Evolutionary conservation across 2,113 vertebrate genomes (phyloP), one percentile per base, ranked within the genome.

Genomic region (Cyanoderma ruficeps): DNA sequence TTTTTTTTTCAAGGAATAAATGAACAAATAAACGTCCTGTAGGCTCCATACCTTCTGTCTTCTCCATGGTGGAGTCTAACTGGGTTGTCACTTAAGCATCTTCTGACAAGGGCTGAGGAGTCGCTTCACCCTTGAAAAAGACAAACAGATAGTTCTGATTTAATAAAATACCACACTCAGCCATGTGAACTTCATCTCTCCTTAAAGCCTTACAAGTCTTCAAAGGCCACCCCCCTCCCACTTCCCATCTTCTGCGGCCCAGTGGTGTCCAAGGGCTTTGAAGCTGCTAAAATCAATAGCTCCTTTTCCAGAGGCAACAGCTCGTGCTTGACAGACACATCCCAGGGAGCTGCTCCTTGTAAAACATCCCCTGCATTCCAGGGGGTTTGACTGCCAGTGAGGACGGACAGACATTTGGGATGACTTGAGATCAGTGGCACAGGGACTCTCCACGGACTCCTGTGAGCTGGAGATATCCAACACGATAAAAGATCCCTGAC

Each of bases 11-110:
- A 74, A 85, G 80, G 61, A 89, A 76, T 15, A 94, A 79, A 82
- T n/a, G 17, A 89, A 39, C 33, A 92, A 90, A 59, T 17, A 55
- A 81, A 37, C 9, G 49, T 52, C 27, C 56, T 21, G 1, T 11
- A 19, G 21, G 10, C 39, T 65, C 90, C 98, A 83, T 98, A 99
- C 99, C 99, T 94, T 98, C 98, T 96, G 98, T 98, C 97, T 98
- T 99, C 98, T 99, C 99, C 99, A 99, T 99, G 95, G 90, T 85
- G 63, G 14, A 53, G 56, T 85, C 41, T 56, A 37, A 9, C 55
- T 19, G 18, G 71, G 70, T 44, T 80, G 90, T 97, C 95, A 95
- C 94, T 89, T 57, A 71, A 95, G 47, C 96, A 97, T 97, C 97
- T 96, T 95, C 89, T 74, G 64, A 89, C 21, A 56, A 77, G 47